Evolutionary conservation across 1,140 invertebrate species (phyloP), one percentile per base, ranked within the genome.

Genomic region (Pogonomyrmex barbatus): DNA sequence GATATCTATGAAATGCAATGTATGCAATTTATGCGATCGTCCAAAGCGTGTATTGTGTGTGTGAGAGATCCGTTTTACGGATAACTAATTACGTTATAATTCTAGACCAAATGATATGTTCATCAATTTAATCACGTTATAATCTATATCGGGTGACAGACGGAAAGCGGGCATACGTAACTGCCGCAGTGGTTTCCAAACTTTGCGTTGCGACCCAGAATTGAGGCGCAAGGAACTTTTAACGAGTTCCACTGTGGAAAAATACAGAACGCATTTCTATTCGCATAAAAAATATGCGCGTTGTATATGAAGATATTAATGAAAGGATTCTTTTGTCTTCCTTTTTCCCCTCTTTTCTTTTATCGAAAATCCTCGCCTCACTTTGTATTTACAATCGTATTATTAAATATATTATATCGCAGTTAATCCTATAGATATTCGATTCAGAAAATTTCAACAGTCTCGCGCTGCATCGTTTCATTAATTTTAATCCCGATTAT

Each of bases 61-160:
- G n/a, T n/a, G n/a, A n/a, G n/a, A n/a, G 68, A 83, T 83, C 79
- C 79, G 79, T 75, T 83, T 83, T 83, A 62, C 79, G 79, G 79
- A 83, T 52, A 83, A 75, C 79, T 83, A 83, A 83, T 83, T 83
- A 83, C 79, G 68, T 83, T 83, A 83, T 75, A 75, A 83, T 83
- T 83, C 79, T 83, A 83, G 68, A 75, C 79, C 79, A 62, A 83
- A 75, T 83, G 79, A 83, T 83, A 83, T 83, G 79, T 83, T 83
- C 68, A 83, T 83, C 79, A 83, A 83, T 83, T 75, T 83, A 83
- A 83, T 83, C 79, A 70, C 68, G 79, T 75, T 83, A 75, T 60
- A 62, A 83, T 75, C 79, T 83, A 83, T 83, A 83, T 83, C 79
- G 79, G 52, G 14, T 60, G 30, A 42, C 67, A 30, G 30, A 82